Conservation (phyloP, 2,797 vertebrate genomes). For the Eulemur albifrons region DNA sequence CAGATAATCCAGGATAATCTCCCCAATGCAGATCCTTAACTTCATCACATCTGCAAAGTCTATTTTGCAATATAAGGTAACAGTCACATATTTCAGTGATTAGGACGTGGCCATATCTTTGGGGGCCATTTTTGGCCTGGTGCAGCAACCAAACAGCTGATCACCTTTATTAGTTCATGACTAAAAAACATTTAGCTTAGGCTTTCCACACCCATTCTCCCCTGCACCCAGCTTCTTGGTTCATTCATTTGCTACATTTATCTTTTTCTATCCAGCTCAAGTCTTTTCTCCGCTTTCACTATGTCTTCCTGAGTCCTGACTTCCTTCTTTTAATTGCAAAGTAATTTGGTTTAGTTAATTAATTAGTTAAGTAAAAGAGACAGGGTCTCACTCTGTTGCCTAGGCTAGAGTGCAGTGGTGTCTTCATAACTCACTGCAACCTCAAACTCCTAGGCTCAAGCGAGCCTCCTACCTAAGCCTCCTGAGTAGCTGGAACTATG, state of each 20-base stretch:
- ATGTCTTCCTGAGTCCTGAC: not conserved
- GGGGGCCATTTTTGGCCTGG: not conserved
- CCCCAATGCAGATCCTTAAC: not conserved
- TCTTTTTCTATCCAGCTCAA: not conserved
- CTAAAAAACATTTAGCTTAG: not conserved
- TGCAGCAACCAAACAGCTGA: not conserved
- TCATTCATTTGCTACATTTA: not conserved
- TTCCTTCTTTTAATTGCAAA: not conserved
- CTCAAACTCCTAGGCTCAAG: too few species aligned
- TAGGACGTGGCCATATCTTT: not conserved
- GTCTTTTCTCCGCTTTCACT: not conserved
- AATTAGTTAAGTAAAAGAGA: too few species aligned
- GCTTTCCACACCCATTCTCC: not conserved
- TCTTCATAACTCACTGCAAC: too few species aligned
- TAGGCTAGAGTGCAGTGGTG: too few species aligned
- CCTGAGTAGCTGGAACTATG: too few species aligned
- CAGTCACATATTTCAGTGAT: not conserved
- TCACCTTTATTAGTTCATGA: not conserved
- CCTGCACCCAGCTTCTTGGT: not conserved
- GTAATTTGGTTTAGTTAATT: not conserved
- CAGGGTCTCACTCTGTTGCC: too few species aligned
- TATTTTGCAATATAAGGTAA: not conserved
- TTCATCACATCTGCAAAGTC: not conserved
- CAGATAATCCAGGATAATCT: not conserved
- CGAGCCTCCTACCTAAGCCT: too few species aligned